Conservation (phyloP, 2,113 vertebrate genomes). For the Hymenochirus boettgeri region DNA sequence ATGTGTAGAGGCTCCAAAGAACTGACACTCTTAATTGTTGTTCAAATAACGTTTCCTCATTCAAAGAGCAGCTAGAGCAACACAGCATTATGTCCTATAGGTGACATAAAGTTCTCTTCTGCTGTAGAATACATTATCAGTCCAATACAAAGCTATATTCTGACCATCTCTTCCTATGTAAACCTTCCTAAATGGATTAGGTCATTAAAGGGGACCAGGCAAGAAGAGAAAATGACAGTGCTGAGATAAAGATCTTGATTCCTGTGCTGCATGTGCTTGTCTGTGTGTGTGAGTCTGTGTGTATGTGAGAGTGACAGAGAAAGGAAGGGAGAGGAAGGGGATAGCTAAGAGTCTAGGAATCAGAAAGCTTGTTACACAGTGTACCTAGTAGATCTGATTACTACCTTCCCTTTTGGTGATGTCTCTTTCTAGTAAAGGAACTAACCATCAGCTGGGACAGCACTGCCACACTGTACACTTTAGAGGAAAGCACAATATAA, state of each 20-base stretch:
- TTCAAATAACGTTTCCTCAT: slow-evolving; percentile 28
- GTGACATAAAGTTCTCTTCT: slow-evolving; percentile 32
- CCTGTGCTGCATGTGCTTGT: no score
- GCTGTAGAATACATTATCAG: slow-evolving; percentile 1
- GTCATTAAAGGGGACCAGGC: no score
- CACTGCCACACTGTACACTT: background rate
- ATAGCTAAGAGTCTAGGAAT: slow-evolving; percentile 3
- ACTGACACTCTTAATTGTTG: slow-evolving; percentile 5
- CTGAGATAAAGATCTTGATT: no score
- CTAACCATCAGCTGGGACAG: slow-evolving; percentile 13
- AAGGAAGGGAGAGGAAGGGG: slow-evolving; percentile 5
- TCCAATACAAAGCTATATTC: slow-evolving; percentile 6
- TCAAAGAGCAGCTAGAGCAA: slow-evolving; percentile 13
- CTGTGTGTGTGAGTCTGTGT: no score
- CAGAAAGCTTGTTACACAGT: slow-evolving; percentile 8
- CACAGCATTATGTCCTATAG: slow-evolving; percentile 28
- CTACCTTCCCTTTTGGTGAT: background rate
- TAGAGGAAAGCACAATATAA: no score
- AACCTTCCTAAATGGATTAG: no score
- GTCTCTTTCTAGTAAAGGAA: background rate
- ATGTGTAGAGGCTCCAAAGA: background rate
- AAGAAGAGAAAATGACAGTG: no score
- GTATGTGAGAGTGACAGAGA: slow-evolving; percentile 7
- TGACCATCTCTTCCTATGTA: background rate
- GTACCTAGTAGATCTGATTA: background rate